Percentiles rank a stretch among this genome's conserved stretches.
Evolutionary conservation across 1,140 invertebrate genomes (phyloP).

Genomic region (Linepithema humile): DNA sequence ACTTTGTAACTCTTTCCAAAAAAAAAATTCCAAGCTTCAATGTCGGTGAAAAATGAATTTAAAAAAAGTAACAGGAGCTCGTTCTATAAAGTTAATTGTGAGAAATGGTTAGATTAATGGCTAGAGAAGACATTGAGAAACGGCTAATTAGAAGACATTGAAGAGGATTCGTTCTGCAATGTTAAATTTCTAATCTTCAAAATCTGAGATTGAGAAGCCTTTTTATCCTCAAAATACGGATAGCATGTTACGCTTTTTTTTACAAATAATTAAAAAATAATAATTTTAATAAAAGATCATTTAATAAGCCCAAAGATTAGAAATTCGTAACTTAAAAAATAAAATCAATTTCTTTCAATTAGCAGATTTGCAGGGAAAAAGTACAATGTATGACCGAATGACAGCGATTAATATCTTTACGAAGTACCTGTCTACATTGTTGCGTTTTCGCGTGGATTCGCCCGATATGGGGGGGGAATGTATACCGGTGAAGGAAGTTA

Average conservation of each 20-base stretch:
- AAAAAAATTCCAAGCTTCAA: background rate
- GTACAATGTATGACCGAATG: too few relatives aligned
- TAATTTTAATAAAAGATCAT: too few relatives aligned
- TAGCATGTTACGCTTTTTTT: too few relatives aligned
- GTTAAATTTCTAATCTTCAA: background rate
- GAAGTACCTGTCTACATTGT: too few relatives aligned
- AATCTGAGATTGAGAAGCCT: background rate
- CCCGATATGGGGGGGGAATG: constrained; percentile 58
- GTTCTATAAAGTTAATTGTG: background rate
- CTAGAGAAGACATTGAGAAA: too few relatives aligned
- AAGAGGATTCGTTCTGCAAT: background rate
- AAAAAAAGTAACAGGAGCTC: background rate
- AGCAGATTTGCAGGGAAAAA: background rate
- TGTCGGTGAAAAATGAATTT: background rate
- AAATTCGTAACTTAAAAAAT: background rate
- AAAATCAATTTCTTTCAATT: background rate
- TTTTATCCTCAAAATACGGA: background rate
- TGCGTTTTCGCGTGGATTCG: constrained; percentile 32
- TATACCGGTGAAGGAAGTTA: constrained; percentile 44
- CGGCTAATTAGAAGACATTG: too few relatives aligned
- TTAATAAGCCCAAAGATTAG: background rate
- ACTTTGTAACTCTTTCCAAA: background rate
- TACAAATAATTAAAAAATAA: background rate
- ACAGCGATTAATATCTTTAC: too few relatives aligned
- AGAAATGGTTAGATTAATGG: too few relatives aligned